A percentile compares a stretch with the other conserved stretches of the same genome.
Evolutionary conservation across 2,113 vertebrate species (phyloP).

Genomic region (Dipodomys ordii): DNA sequence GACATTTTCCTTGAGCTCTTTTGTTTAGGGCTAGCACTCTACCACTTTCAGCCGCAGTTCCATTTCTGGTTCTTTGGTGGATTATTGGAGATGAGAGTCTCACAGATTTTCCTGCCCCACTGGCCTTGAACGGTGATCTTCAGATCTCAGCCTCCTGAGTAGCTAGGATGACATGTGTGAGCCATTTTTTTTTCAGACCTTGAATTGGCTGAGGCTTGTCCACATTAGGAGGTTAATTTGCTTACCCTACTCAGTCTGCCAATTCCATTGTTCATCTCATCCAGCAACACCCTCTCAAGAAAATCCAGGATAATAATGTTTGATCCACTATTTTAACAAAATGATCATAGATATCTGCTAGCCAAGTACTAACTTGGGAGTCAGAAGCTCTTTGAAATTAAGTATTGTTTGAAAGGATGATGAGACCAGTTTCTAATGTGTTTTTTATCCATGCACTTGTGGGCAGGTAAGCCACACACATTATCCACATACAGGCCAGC

Average conservation of each 20-base stretch:
- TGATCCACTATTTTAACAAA: background rate
- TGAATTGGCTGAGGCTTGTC: background rate
- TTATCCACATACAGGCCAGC: too few species aligned
- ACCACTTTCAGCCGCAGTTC: too few species aligned
- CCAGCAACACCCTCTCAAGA: background rate
- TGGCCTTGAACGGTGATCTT: too few species aligned
- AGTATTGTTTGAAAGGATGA: background rate
- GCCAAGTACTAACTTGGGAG: background rate
- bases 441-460: background rate
- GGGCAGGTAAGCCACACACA: background rate
- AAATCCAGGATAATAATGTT: background rate
- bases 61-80: too few species aligned
- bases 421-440: background rate
- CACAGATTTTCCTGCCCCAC: too few species aligned
- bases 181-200: background rate
- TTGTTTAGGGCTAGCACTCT: too few species aligned
- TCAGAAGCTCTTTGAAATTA: background rate
- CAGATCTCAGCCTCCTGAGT: too few species aligned
- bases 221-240: background rate
- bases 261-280: background rate
- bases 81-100: too few species aligned
- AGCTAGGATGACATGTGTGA: too few species aligned
- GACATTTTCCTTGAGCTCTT: too few species aligned
- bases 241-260: background rate
- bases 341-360: background rate